Percentiles rank a stretch among this genome's conserved stretches.
phyloP scores from a whole-genome alignment of 2,797 vertebrate genomes.

The Oreochromis mossambicus region DNA sequence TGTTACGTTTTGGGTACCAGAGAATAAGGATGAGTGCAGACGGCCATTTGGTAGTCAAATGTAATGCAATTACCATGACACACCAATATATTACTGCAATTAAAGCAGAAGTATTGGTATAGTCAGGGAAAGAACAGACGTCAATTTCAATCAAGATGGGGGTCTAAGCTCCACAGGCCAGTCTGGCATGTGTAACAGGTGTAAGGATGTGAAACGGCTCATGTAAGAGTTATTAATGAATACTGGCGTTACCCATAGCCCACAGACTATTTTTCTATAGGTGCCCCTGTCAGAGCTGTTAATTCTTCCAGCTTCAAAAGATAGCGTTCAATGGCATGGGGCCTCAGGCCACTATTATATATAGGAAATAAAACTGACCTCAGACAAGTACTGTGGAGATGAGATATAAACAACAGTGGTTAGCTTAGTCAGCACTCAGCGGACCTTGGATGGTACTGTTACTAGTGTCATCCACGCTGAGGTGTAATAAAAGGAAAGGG shows the following conservation, averaged over 20 bases:
- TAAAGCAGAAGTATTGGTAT: slow-evolving; percentile 65
- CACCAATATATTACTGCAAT: slow-evolving; percentile 68
- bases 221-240: slow-evolving; percentile 14
- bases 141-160: slow-evolving; percentile 65
- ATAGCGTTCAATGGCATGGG: neutral
- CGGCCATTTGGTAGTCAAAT: slow-evolving; percentile 70
- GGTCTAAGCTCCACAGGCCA: slow-evolving; percentile 7
- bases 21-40: slow-evolving; percentile 58
- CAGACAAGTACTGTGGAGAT: neutral
- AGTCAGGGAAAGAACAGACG: slow-evolving; percentile 55
- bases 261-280: neutral
- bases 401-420: slow-evolving; percentile 46
- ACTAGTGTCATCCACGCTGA: slow-evolving; percentile 15
- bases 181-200: slow-evolving; percentile 10
- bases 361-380: slow-evolving; percentile 28
- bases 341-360: slow-evolving; percentile 8
- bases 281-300: neutral
- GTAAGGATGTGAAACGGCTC: slow-evolving; percentile 11
- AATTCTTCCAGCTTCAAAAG: neutral
- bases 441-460: slow-evolving; percentile 36
- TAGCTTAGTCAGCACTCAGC: slow-evolving; percentile 45
- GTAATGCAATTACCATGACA: slow-evolving; percentile 67
- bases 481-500: neutral
- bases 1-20: slow-evolving; percentile 51
- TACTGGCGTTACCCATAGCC: neutral